Percentiles rank a stretch among this genome's conserved stretches.
These are phyloP conservation scores for Ypsolopha sequella DNA, from an alignment of 2,888 invertebrate genomes.

Conservation along the genomic window DNA sequence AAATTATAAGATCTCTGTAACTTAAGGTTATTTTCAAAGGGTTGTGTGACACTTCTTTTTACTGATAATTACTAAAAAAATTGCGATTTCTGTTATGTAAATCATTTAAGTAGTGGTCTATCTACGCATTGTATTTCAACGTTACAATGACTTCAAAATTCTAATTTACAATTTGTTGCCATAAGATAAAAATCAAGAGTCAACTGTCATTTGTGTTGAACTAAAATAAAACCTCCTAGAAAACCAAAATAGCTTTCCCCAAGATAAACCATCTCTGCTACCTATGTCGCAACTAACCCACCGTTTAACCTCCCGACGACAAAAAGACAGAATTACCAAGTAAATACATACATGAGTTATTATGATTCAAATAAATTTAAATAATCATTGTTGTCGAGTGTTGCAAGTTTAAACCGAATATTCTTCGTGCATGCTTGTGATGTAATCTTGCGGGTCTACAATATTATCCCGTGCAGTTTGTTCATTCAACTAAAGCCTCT, in stretches of 20 bases:
- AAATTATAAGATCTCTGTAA: too few species aligned
- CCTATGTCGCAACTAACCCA: conserved; percentile 21
- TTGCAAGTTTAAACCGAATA: conserved; percentile 35
- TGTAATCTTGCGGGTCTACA: conserved; percentile 20
- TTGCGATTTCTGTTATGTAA: too few species aligned
- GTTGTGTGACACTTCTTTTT: too few species aligned
- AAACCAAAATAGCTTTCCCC: conserved; percentile 12
- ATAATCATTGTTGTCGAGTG: conserved; percentile 25
- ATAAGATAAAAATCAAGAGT: too few species aligned
- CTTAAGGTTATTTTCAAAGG: too few species aligned
- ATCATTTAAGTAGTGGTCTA: neutral
- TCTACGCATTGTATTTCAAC: neutral
- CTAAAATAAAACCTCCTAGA: neutral
- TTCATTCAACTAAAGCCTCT: conserved; percentile 7
- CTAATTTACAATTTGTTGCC: neutral
- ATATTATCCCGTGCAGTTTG: conserved; percentile 12
- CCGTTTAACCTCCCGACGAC: conserved; percentile 39
- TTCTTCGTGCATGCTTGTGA: conserved; percentile 19
- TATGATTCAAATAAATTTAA: conserved; percentile 66
- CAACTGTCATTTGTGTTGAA: too few species aligned
- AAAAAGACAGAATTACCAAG: conserved; percentile 51
- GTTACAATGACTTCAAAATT: neutral
- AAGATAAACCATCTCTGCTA: conserved; percentile 9
- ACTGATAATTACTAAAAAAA: too few species aligned
- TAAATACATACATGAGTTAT: conserved; percentile 46